Conservation (phyloP, 2,797 vertebrate species). For the Mustela erminea region DNA sequence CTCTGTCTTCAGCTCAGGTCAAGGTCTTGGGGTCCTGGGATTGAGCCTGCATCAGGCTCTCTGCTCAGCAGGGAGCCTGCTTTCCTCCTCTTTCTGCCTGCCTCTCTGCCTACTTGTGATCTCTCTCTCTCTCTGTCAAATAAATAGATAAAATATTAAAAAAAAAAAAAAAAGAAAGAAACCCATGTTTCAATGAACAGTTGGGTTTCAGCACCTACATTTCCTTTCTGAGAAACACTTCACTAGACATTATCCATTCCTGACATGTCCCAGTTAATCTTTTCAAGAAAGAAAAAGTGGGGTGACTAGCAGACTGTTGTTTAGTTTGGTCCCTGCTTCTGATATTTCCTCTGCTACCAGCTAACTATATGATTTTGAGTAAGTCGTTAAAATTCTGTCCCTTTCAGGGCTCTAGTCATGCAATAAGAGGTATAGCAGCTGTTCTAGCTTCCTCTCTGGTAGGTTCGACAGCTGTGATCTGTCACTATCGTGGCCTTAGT, state of each 20-base stretch:
- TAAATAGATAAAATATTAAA: no score
- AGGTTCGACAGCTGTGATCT: background rate
- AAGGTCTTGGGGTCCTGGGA: no score
- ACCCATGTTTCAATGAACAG: background rate
- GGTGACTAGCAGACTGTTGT: background rate
- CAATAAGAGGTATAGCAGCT: background rate
- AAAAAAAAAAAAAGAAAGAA: background rate
- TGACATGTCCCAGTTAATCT: background rate
- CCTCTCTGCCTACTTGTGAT: no score
- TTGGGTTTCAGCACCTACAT: background rate
- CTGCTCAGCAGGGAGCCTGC: no score
- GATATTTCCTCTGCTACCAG: background rate
- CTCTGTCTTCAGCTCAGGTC: no score
- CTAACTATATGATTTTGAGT: background rate
- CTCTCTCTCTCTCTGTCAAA: no score
- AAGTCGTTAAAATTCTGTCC: background rate
- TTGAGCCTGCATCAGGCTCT: no score
- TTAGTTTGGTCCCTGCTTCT: conserved; percentile 6
- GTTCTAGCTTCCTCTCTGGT: background rate
- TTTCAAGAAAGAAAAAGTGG: background rate
- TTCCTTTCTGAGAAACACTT: background rate
- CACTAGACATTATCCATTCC: background rate
- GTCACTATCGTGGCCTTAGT: no score
- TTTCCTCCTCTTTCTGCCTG: no score
- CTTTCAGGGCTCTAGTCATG: background rate